Percentiles rank a stretch among this genome's conserved stretches.
Evolutionary conservation across 2,888 invertebrate species (phyloP).

Genomic region (Zaprionus obscuricornis): DNA sequence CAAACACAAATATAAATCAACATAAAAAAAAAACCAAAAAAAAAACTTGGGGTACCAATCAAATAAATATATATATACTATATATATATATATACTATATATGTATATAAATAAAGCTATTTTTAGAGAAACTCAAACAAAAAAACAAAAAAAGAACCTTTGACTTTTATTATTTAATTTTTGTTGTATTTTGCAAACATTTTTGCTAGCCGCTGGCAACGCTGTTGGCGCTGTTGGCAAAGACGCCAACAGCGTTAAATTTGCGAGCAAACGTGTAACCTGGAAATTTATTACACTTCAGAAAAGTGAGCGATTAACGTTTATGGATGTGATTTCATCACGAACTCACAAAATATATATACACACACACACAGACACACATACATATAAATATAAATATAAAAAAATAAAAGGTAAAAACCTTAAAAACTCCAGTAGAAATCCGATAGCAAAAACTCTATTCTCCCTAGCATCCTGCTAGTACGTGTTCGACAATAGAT

Average conservation of each 20-base stretch:
- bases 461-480: constrained; percentile 50
- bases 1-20: constrained; percentile 18
- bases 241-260: constrained; percentile 34
- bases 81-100: no score
- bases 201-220: not conserved
- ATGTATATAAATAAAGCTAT: constrained; percentile 75
- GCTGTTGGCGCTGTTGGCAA: not conserved
- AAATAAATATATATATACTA: no score
- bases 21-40: constrained; percentile 39
- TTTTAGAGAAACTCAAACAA: constrained; percentile 71
- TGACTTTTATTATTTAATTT: constrained; percentile 8
- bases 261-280: constrained; percentile 45
- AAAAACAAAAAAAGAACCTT: no score
- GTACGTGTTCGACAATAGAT: constrained; percentile 69
- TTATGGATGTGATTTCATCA: constrained; percentile 79
- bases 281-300: constrained; percentile 76
- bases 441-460: not conserved
- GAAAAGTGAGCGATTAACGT: constrained; percentile 77
- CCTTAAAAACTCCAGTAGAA: constrained; percentile 9
- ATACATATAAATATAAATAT: not conserved
- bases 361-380: not conserved
- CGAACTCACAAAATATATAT: constrained; percentile 45
- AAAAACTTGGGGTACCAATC: constrained; percentile 74
- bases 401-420: constrained; percentile 15
- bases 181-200: not conserved